phyloP scores from a whole-genome alignment of 2,797 vertebrate species.

The Paguma larvata region DNA sequence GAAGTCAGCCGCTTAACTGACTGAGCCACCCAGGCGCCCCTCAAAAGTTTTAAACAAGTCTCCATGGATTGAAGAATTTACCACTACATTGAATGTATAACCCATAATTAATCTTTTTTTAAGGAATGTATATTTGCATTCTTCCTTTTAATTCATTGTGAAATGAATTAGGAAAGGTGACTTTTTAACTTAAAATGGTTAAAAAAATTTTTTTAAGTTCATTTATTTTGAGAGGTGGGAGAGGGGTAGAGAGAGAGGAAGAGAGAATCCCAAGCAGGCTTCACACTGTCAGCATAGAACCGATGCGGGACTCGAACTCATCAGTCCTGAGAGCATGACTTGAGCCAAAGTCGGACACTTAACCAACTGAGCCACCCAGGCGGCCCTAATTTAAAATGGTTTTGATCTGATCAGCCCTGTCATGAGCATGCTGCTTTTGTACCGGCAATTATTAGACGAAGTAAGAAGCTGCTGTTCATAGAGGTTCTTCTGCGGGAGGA shows the following conservation, averaged over 20 bases:
- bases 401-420: not conserved
- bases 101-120: not conserved
- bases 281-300: no score
- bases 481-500: not conserved
- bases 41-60: not conserved
- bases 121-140: not conserved
- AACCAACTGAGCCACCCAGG: no score
- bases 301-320: no score
- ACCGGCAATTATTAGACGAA: not conserved
- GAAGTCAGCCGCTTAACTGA: no score
- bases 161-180: not conserved
- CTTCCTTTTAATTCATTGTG: not conserved
- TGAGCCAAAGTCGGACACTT: no score
- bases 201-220: no score
- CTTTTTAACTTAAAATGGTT: not conserved
- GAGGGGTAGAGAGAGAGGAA: no score
- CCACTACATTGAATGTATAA: not conserved
- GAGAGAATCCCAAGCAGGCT: no score
- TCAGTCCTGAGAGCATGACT: no score
- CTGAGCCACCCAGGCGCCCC: no score
- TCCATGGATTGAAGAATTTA: not conserved
- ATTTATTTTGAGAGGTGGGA: no score
- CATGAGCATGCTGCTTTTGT: not conserved
- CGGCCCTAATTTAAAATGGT: not conserved
- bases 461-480: not conserved